Conservation (phyloP, 2,113 vertebrate genomes). For the Cromileptes altivelis region DNA sequence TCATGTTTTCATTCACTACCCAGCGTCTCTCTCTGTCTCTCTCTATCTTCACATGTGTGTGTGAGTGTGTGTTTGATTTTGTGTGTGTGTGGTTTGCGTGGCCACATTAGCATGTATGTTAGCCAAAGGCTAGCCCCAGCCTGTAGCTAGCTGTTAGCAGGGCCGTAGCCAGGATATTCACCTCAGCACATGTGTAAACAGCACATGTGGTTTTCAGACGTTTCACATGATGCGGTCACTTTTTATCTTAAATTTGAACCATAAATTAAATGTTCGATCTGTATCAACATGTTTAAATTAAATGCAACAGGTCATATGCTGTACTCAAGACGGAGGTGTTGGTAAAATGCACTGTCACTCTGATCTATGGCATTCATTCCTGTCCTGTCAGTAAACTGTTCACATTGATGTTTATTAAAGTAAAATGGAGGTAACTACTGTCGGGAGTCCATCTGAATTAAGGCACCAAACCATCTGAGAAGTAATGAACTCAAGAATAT, state of each 20-base stretch:
- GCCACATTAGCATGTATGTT: slow-evolving; percentile 35
- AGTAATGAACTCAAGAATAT: background rate
- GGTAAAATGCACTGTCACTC: slow-evolving; percentile 19
- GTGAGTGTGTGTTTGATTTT: slow-evolving; percentile 33
- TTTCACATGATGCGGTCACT: too few relatives aligned
- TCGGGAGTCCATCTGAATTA: background rate
- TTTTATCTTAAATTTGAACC: background rate
- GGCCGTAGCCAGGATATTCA: background rate
- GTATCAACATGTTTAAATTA: background rate
- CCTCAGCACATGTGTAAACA: too few relatives aligned
- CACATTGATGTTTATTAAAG: background rate
- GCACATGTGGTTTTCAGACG: background rate
- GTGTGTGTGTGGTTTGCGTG: slow-evolving; percentile 27
- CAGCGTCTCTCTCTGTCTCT: background rate
- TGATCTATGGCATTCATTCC: background rate
- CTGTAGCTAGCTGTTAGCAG: slow-evolving; percentile 32
- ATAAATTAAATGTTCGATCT: background rate
- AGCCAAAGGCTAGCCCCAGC: slow-evolving; percentile 20
- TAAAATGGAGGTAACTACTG: background rate
- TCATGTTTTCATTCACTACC: slow-evolving; percentile 48
- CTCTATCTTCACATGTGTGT: background rate
- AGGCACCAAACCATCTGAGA: background rate
- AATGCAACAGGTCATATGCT: slow-evolving; percentile 29
- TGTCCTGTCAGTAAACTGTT: background rate
- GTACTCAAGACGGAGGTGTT: background rate